Conservation (phyloP, 1,140 invertebrate genomes). For the Spodoptera frugiperda region DNA sequence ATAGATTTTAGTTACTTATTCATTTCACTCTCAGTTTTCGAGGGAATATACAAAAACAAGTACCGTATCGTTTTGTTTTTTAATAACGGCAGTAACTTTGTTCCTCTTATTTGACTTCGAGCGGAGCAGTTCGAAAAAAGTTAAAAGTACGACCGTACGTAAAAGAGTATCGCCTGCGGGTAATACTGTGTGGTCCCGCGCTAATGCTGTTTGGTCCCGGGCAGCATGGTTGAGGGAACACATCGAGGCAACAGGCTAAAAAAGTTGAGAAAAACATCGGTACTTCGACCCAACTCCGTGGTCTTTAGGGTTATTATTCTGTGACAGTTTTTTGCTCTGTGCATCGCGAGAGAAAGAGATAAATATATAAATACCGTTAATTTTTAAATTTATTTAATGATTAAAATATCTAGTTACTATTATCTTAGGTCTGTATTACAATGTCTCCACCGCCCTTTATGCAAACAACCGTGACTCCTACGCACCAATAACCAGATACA, state of each 20-base stretch:
- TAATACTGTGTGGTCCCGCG: constrained; percentile 12
- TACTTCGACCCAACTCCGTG: not conserved
- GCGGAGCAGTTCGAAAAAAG: not conserved
- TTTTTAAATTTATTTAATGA: too few relatives aligned
- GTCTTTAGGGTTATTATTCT: not conserved
- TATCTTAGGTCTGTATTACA: too few relatives aligned
- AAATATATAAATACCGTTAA: too few relatives aligned
- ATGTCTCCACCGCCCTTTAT: not conserved
- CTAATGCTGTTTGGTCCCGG: constrained; percentile 28
- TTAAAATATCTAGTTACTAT: too few relatives aligned
- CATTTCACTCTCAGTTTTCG: too few relatives aligned
- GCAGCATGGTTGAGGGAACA: constrained; percentile 30
- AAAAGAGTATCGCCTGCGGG: not conserved
- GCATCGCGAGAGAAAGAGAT: too few relatives aligned
- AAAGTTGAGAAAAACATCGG: not conserved
- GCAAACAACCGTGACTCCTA: too few relatives aligned
- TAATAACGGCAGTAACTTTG: too few relatives aligned
- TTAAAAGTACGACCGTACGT: not conserved
- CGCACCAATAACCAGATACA: too few relatives aligned
- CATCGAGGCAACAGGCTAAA: constrained; percentile 21
- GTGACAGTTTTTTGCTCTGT: not conserved
- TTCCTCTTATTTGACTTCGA: not conserved
- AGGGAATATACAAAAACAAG: too few relatives aligned
- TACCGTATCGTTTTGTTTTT: too few relatives aligned
- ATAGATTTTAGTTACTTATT: too few relatives aligned